These are phyloP conservation scores for Eira barbara DNA, from an alignment of 2,113 vertebrate genomes.

Conservation along the genomic window DNA sequence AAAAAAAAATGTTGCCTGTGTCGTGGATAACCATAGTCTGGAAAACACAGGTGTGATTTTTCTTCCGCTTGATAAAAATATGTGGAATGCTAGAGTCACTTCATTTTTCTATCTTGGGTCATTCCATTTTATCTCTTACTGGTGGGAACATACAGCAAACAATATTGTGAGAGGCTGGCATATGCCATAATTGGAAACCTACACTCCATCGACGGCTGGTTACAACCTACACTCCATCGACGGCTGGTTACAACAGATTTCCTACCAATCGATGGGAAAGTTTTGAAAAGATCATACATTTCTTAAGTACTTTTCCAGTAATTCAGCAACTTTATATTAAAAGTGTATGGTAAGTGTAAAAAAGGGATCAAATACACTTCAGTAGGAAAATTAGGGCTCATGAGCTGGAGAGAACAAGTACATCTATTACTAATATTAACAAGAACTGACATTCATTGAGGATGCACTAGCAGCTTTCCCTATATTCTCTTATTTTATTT, in stretches of 20 bases:
- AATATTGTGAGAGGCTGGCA: background rate
- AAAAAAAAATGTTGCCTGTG: background rate
- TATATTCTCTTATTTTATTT: background rate
- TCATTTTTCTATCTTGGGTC: background rate
- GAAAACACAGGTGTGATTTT: background rate
- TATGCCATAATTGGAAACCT: slow-evolving; percentile 7
- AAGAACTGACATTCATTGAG: background rate
- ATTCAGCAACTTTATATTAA: background rate
- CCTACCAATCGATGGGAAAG: background rate
- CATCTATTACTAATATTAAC: background rate
- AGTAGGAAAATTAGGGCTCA: background rate
- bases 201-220: background rate
- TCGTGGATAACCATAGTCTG: background rate
- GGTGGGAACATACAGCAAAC: background rate
- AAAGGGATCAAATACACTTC: background rate
- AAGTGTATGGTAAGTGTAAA: background rate
- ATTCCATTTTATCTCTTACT: background rate
- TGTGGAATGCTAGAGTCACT: background rate
- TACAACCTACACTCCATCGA: background rate
- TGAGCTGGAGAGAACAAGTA: background rate
- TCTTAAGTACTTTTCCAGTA: background rate
- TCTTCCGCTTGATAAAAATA: background rate
- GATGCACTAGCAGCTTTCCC: background rate
- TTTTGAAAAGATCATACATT: slow-evolving; percentile 26
- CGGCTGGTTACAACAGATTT: slow-evolving; percentile 34